phyloP scores from a whole-genome alignment of 1,140 invertebrate genomes.

The Drosophila paulistorum region DNA sequence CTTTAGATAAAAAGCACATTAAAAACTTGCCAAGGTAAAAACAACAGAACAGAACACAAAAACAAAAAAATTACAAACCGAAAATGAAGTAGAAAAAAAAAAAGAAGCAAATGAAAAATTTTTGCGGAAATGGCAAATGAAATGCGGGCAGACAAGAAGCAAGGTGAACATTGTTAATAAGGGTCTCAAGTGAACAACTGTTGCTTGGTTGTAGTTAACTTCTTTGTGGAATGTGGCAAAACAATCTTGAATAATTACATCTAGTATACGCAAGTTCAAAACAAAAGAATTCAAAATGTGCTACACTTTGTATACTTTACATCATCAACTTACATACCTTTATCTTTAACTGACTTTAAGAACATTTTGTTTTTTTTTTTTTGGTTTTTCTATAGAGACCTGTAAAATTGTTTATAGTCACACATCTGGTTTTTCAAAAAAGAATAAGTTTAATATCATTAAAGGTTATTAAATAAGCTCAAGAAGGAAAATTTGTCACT shows the following conservation, averaged over 20 bases:
- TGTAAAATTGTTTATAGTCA: neutral
- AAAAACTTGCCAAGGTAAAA: conserved; percentile 1
- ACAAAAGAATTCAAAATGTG: neutral
- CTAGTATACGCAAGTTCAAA: neutral
- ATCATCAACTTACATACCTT: neutral
- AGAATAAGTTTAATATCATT: neutral
- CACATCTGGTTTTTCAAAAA: neutral
- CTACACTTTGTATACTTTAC: neutral
- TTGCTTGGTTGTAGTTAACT: no score
- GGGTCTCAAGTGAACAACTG: neutral
- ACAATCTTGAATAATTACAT: conserved; percentile 8
- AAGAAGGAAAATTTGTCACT: no score
- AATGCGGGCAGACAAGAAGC: conserved; percentile 14
- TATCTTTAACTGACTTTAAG: conserved; percentile 5
- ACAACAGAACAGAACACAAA: neutral
- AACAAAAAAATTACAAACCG: neutral
- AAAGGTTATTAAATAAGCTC: neutral
- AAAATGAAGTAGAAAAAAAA: conserved; percentile 7
- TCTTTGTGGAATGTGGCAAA: conserved; percentile 9
- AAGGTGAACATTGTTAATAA: conserved; percentile 16
- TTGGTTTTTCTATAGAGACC: neutral
- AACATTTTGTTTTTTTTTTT: no score
- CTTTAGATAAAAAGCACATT: conserved; percentile 63
- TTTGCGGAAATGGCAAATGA: conserved; percentile 50
- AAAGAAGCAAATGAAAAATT: conserved; percentile 10